A percentile compares a stretch with the other conserved stretches of the same genome.
phyloP scores from a whole-genome alignment of 2,113 vertebrate species.

The Danio rerio region GRCz12tu NC_133183.1:27400001-27400500 shows the following conservation, averaged over 20 bases:
- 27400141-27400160: conserved; percentile 96
- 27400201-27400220: conserved; percentile 96
- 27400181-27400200: conserved; percentile 97
- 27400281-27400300: neutral
- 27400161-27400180: conserved; percentile 99
- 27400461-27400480: too few species aligned
- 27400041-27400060: too few species aligned
- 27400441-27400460: too few species aligned
- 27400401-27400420: too few species aligned
- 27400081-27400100: neutral
- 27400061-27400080: too few species aligned
- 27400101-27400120: neutral
- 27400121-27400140: neutral
- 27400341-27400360: too few species aligned
- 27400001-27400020: too few species aligned
- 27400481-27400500: too few species aligned
- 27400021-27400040: too few species aligned
- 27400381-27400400: too few species aligned
- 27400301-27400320: neutral
- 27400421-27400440: too few species aligned
- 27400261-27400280: conserved; percentile 79
- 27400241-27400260: conserved; percentile 93
- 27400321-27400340: neutral
- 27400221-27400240: conserved; percentile 96
- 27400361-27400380: too few species aligned